Percentiles rank a stretch among this genome's conserved stretches.
Evolutionary conservation across 2,113 vertebrate species (phyloP).

Genomic region (Romanogobio albipinnatus): DNA sequence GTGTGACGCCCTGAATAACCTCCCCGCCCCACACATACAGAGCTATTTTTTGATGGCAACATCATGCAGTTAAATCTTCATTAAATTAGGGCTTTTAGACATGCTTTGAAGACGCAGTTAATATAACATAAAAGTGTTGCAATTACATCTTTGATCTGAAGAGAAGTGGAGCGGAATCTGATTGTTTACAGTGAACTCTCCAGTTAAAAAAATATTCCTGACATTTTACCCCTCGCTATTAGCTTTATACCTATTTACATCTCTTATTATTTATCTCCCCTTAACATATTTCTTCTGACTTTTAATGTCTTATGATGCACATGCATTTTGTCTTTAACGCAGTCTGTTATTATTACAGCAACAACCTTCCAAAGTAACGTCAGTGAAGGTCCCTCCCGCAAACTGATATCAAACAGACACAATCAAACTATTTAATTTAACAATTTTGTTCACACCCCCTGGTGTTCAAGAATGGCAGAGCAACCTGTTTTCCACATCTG

Average conservation of each 20-base stretch:
- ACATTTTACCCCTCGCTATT: neutral
- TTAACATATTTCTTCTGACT: neutral
- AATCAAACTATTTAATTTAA: neutral
- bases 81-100: conserved; percentile 47
- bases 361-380: neutral
- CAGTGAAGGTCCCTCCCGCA: neutral
- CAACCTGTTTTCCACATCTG: neutral
- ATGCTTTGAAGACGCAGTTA: conserved; percentile 8
- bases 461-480: conserved; percentile 6
- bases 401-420: conserved; percentile 14
- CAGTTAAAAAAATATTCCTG: neutral
- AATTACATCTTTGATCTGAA: conserved; percentile 16
- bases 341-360: neutral
- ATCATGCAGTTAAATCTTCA: conserved; percentile 47
- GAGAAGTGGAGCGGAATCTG: neutral
- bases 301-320: neutral
- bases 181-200: neutral
- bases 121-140: neutral
- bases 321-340: conserved; percentile 3
- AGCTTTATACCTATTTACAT: neutral
- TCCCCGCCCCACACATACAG: neutral
- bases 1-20: conserved; percentile 7
- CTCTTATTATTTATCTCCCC: neutral
- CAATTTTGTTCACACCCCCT: neutral
- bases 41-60: conserved; percentile 28